phyloP scores from a whole-genome alignment of 1,140 invertebrate species.

The Triops longicaudatus region DNA sequence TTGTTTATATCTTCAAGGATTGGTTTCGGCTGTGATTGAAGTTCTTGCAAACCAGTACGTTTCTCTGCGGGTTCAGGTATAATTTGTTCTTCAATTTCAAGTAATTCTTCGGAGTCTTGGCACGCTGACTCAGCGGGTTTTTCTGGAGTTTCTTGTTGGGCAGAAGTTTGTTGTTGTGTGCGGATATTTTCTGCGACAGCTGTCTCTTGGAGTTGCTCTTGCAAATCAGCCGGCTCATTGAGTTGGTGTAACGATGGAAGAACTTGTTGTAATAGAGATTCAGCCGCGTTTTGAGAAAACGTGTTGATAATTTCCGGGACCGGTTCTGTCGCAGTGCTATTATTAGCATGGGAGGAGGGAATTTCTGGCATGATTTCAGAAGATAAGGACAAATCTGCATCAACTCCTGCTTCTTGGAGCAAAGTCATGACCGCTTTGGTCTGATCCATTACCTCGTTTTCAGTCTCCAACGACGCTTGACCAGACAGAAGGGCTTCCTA shows the following conservation, averaged over 20 bases:
- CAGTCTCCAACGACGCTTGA: neutral
- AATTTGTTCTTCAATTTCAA: slow-evolving; percentile 1
- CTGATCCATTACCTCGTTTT: slow-evolving; percentile 7
- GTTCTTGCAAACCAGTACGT: neutral
- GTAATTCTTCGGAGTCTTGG: neutral
- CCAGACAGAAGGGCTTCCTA: slow-evolving; percentile 4
- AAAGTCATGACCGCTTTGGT: slow-evolving; percentile 10
- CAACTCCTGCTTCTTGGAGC: slow-evolving; percentile 10
- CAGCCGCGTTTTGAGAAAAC: neutral
- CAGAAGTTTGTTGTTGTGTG: neutral
- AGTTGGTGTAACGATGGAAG: neutral
- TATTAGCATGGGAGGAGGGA: neutral
- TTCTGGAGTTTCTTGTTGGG: neutral
- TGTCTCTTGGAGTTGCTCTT: neutral
- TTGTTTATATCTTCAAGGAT: neutral
- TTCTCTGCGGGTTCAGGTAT: neutral
- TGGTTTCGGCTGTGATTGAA: neutral
- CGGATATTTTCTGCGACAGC: neutral
- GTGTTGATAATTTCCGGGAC: slow-evolving; percentile 2
- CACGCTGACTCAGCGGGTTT: neutral
- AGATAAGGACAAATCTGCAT: slow-evolving; percentile 6
- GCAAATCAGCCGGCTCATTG: neutral
- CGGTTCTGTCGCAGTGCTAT: neutral
- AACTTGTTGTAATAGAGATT: neutral
- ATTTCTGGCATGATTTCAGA: neutral